Evolutionary conservation across 2,888 invertebrate genomes (phyloP), one percentile per base, ranked within the genome.

Genomic region (Cataglyphis rosenhaueri): DNA sequence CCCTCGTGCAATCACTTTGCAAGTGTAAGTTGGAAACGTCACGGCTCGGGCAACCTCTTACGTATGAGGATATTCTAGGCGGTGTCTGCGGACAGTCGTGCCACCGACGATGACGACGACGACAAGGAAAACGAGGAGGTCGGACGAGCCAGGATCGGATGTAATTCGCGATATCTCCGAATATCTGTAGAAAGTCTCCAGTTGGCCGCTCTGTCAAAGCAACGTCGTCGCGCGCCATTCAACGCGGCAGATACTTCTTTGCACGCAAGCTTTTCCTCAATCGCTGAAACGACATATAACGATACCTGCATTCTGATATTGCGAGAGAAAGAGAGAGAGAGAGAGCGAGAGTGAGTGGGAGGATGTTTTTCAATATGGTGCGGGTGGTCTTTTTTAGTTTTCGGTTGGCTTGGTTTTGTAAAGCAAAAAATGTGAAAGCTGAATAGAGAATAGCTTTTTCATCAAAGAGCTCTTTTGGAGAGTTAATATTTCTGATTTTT

Each of bases 1-100:
- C 21, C 65, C 70, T 70, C 74, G 9, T 73, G 73, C 87, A 83
- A 89, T 84, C 87, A 89, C 87, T 89, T 89, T 85, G 85, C 86
- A 82, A 86, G 89, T 84, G 70, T 85, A 89, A 89, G 84, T 89
- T 85, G 32, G 85, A 76, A 81, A 84, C 57, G 89, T 86, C 81
- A 81, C 74, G 82, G 76, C 66, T 64, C 81, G 70, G 57, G 66
- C 73, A 59, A 65, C 6, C 29, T 25, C 75, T 68, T 82, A 84
- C 68, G 57, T 76, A 85, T 65, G 79, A 21, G 83, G 84, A 88
- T 82, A 84, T 84, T 84, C 74, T 76, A 61, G 64, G n/a, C 79
- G 86, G 65, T 82, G 64, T 78, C 59, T 74, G 75, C 55, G 83
- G 38, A 71, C 48, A 71, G 68, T 71, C 38, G 62, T 66, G 84